Base-by-base conservation (phyloP, 1,140 invertebrate genomes). In the Drosophila biarmipes region DNA sequence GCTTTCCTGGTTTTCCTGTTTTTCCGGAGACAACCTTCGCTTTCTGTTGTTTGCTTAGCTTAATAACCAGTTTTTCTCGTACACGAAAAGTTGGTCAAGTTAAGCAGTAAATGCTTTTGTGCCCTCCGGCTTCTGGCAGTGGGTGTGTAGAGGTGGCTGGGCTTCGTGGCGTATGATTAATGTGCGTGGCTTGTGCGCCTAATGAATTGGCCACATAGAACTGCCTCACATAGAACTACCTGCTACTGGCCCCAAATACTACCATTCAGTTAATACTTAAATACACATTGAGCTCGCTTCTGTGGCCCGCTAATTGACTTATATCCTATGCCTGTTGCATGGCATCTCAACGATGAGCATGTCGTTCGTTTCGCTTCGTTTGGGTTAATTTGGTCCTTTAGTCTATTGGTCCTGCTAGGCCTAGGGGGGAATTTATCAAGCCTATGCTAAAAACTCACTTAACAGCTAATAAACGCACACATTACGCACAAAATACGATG, bases 381-480 rank as follows among this genome's bases (percentile, higher is more conserved):
- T 68, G 59, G 51, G 49, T 76, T 78, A 82, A 82, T 87, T 87
- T 87, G 82, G 84, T 89, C 71, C 78, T 82, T 82, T 89, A 87
- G 82, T 87, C 82, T 79, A 87, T 87, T 89, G 84, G 86, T 82
- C 79, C 72, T 82, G 64, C 46, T 72, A 78, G 27, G 69, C 68
- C 78, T 69, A 68, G 2, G 53, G 14, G 35, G 14, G 43, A 43
- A 58, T 49, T 15, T 76, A 63, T 49, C 67, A 66, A 78, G 56
- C 38, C 31, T 77, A 73, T 49, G 55, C 63, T 63, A 73, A 82
- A 76, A 75, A 73, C 52, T 59, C 68, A 80, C 76, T 89, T 89
- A 89, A 80, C 84, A 89, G 79, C 79, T 89, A 89, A 89, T 89
- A 89, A 89, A 89, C 84, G 84, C 84, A 89, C 84, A 89, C 84